phyloP scores from a whole-genome alignment of 2,888 invertebrate genomes.

The Auanema freiburgensis region DNA sequence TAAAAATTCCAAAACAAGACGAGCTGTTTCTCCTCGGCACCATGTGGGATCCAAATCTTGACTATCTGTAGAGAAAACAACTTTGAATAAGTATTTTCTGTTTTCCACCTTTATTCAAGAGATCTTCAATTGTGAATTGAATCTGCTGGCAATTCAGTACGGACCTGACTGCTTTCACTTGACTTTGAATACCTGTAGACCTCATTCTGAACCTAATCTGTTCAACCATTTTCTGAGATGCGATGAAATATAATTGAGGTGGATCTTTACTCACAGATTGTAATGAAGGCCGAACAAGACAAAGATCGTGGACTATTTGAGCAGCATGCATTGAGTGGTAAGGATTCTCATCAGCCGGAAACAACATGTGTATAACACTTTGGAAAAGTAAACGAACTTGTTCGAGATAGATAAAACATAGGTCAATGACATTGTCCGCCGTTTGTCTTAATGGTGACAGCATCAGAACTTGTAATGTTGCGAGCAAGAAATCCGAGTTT shows the following conservation, averaged over 20 bases:
- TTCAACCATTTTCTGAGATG: slow-evolving; percentile 15
- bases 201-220: neutral
- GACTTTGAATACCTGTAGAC: neutral
- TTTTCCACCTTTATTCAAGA: slow-evolving; percentile 11
- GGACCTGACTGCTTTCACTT: slow-evolving; percentile 9
- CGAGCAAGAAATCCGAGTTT: slow-evolving; percentile 46
- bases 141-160: slow-evolving; percentile 11
- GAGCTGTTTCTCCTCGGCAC: slow-evolving; percentile 53
- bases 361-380: slow-evolving; percentile 1
- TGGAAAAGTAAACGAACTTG: slow-evolving; percentile 25
- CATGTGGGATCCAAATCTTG: slow-evolving; percentile 21
- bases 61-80: slow-evolving; percentile 24
- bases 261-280: slow-evolving; percentile 23
- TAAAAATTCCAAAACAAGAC: slow-evolving; percentile 48
- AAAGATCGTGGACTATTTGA: slow-evolving; percentile 48
- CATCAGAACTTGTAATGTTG: slow-evolving; percentile 49
- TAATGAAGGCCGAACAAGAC: slow-evolving; percentile 35
- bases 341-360: slow-evolving; percentile 39
- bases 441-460: slow-evolving; percentile 42
- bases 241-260: neutral
- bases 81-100: neutral
- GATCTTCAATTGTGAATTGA: slow-evolving; percentile 11
- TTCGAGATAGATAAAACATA: slow-evolving; percentile 39
- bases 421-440: slow-evolving; percentile 31
- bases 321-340: slow-evolving; percentile 48